Evolutionary conservation across 2,797 vertebrate genomes (phyloP).

Genomic region (Pseudomugil gertrudae): DNA sequence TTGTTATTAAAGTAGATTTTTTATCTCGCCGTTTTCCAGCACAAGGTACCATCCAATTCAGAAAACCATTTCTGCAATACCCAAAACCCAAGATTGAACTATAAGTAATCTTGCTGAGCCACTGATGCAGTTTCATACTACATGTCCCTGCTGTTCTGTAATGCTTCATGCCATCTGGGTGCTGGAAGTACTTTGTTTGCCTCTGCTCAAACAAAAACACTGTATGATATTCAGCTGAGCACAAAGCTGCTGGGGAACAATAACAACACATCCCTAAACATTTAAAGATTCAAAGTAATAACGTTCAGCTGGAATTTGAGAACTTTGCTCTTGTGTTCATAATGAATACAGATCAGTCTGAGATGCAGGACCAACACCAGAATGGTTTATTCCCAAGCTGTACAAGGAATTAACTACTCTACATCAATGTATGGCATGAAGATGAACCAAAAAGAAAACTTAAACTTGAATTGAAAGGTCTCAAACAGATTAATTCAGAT

Average conservation of each 20-base stretch:
- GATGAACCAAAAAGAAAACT: background rate
- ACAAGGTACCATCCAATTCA: background rate
- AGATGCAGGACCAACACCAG: background rate
- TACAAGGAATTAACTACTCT: background rate
- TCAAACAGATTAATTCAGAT: background rate
- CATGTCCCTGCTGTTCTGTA: background rate
- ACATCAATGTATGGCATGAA: background rate
- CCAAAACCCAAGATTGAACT: background rate
- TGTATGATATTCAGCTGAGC: slow-evolving; percentile 1
- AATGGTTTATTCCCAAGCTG: background rate
- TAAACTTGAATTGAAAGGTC: background rate
- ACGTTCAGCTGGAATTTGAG: slow-evolving; percentile 1
- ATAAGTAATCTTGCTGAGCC: background rate
- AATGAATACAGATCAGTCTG: slow-evolving; percentile 9
- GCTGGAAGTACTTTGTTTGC: slow-evolving; percentile 15
- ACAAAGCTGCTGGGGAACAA: background rate
- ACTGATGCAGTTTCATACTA: background rate
- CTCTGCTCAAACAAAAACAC: background rate
- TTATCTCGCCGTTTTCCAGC: background rate
- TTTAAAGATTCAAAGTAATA: slow-evolving; percentile 10
- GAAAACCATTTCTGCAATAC: background rate
- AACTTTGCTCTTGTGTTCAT: slow-evolving; percentile 6
- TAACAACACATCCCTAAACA: slow-evolving; percentile 5
- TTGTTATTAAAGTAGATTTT: background rate
- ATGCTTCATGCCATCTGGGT: background rate